Percentiles rank a stretch among this genome's conserved stretches.
Evolutionary conservation across 2,888 invertebrate species (phyloP).

Genomic region (Ochropacha duplaris): DNA sequence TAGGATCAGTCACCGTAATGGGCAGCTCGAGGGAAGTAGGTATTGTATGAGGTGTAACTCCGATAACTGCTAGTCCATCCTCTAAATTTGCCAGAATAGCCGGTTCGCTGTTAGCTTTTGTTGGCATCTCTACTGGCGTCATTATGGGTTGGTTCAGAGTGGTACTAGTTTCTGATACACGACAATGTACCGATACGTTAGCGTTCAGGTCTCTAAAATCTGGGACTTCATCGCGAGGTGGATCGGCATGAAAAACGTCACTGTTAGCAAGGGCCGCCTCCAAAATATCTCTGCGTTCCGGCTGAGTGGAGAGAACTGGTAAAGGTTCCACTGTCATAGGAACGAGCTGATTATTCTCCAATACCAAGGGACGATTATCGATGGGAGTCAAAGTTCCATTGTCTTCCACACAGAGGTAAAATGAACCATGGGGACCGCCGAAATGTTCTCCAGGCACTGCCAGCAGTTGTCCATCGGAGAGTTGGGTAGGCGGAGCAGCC

Average conservation of each 20-base stretch:
- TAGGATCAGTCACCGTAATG: constrained; percentile 90
- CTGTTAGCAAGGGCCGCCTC: constrained; percentile 90
- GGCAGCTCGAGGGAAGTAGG: constrained; percentile 89
- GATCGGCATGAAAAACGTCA: constrained; percentile 85
- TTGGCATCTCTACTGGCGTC: constrained; percentile 90
- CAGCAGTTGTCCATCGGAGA: constrained; percentile 85
- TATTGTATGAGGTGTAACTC: constrained; percentile 81
- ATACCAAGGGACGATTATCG: constrained; percentile 86
- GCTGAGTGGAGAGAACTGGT: constrained; percentile 49
- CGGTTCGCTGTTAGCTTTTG: constrained; percentile 65
- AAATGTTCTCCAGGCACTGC: constrained; percentile 89
- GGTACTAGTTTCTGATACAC: constrained; percentile 89
- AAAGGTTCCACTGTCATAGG: constrained; percentile 67
- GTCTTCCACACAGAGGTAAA: constrained; percentile 89
- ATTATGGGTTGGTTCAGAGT: constrained; percentile 91
- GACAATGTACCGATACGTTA: constrained; percentile 79
- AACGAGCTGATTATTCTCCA: constrained; percentile 73
- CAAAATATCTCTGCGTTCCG: constrained; percentile 86
- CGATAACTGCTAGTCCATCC: constrained; percentile 83
- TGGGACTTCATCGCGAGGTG: constrained; percentile 81
- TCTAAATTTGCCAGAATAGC: constrained; percentile 68
- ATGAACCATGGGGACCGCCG: constrained; percentile 88
- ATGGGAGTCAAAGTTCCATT: constrained; percentile 87
- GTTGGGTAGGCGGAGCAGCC: constrained; percentile 42
- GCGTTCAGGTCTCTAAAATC: constrained; percentile 84